Conservation (phyloP, 2,113 vertebrate species). For the Ictalurus furcatus region DNA sequence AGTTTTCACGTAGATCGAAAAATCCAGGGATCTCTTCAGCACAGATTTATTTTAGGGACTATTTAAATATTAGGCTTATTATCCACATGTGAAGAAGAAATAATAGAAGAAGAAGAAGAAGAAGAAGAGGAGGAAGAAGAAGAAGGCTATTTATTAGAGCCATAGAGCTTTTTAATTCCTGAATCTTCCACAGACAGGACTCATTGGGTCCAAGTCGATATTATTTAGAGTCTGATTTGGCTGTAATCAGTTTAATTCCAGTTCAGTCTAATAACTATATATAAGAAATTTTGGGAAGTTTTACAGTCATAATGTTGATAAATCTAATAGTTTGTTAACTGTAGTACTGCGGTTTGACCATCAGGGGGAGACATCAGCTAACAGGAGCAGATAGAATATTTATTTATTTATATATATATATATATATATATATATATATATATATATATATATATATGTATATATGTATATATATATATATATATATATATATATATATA, state of each 20-base stretch:
- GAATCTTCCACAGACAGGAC: background rate
- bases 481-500: background rate
- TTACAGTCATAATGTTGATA: background rate
- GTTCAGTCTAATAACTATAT: background rate
- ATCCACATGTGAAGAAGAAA: background rate
- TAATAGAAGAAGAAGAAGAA: background rate
- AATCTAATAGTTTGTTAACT: background rate
- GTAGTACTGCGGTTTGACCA: constrained; percentile 43
- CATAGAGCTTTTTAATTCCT: background rate
- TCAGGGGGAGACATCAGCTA: constrained; percentile 50
- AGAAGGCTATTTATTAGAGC: background rate
- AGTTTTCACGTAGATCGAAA: background rate
- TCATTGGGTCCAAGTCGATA: background rate
- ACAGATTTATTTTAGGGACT: background rate
- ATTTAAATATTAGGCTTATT: background rate
- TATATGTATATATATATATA: background rate
- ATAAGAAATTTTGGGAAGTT: background rate
- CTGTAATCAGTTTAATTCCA: background rate
- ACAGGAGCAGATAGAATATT: background rate
- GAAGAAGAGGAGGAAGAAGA: background rate
- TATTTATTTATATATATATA: background rate
- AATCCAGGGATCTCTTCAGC: background rate
- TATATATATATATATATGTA: background rate
- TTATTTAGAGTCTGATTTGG: background rate
- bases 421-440: background rate